Percentiles rank a stretch among this genome's conserved stretches.
Conservation (phyloP, 2,113 vertebrate genomes). For the Rhinoderma darwinii region DNA sequence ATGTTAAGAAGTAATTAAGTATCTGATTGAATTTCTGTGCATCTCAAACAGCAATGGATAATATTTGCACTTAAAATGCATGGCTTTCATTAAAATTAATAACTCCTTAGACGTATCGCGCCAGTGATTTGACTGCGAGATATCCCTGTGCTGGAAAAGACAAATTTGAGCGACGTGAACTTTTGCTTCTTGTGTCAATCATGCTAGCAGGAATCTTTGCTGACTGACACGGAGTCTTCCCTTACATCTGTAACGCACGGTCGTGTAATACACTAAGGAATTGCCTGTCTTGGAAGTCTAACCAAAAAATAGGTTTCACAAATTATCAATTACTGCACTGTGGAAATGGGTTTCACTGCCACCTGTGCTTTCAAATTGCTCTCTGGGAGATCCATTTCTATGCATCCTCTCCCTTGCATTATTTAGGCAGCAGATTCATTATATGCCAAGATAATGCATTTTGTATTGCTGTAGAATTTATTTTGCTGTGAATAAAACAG, state of each 20-base stretch:
- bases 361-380: constrained; percentile 59
- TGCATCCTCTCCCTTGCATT: constrained; percentile 44
- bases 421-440: constrained; percentile 60
- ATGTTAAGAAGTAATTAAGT: constrained; percentile 96
- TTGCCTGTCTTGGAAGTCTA: constrained; percentile 63
- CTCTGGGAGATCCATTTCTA: constrained; percentile 56
- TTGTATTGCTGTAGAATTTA: constrained; percentile 47
- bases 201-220: constrained; percentile 65
- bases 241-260: constrained; percentile 67
- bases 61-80: constrained; percentile 76
- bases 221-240: constrained; percentile 66
- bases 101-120: constrained; percentile 65
- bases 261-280: constrained; percentile 64
- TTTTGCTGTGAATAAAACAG: constrained; percentile 53
- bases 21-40: constrained; percentile 92
- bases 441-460: constrained; percentile 51
- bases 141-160: constrained; percentile 68
- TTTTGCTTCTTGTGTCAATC: constrained; percentile 75
- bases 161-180: constrained; percentile 69
- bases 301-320: constrained; percentile 57
- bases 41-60: constrained; percentile 79
- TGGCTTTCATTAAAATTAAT: constrained; percentile 73
- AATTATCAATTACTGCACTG: constrained; percentile 66
- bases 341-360: constrained; percentile 54
- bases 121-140: constrained; percentile 67